A percentile compares a stretch with the other conserved stretches of the same genome.
These are phyloP conservation scores for Rhingia rostrata DNA, from an alignment of 2,888 invertebrate genomes.

Conservation along the genomic window DNA sequence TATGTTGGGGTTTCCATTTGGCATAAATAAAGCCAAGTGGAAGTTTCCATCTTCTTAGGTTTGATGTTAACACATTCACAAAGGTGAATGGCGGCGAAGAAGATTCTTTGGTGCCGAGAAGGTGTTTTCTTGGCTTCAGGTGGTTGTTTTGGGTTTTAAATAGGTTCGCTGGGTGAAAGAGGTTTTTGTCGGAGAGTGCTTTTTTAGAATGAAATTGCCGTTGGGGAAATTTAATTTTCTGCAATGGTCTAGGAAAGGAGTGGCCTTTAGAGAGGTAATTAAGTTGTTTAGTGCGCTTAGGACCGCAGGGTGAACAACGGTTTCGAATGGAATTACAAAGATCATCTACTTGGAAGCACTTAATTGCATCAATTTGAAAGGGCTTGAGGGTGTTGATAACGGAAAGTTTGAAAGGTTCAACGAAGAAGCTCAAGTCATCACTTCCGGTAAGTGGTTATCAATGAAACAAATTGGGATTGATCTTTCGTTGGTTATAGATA, in stretches of 20 bases:
- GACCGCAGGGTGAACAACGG: background rate
- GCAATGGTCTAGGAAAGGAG: conserved; percentile 27
- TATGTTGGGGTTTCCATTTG: conserved; percentile 41
- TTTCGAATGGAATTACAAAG: background rate
- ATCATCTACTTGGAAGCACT: background rate
- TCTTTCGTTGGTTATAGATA: no score
- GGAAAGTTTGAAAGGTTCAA: no score
- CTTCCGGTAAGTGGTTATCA: no score
- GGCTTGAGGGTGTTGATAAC: background rate
- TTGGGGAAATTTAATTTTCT: conserved; percentile 10
- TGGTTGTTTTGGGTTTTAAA: conserved; percentile 3
- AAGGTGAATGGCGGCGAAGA: conserved; percentile 47
- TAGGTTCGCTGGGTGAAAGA: conserved; percentile 37
- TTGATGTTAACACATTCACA: conserved; percentile 8
- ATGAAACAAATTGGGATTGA: no score
- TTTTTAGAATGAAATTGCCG: conserved; percentile 30
- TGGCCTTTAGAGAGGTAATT: conserved; percentile 20
- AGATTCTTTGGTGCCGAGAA: conserved; percentile 42
- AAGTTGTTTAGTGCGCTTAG: conserved; percentile 8
- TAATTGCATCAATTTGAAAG: background rate
- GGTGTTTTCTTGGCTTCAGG: conserved; percentile 27
- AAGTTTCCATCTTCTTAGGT: conserved; percentile 45
- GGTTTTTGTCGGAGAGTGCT: background rate
- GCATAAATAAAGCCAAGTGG: conserved; percentile 55
- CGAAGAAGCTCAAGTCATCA: no score